Base-by-base conservation (phyloP, 1,140 invertebrate genomes). In the Platorchestia sp. region DNA sequence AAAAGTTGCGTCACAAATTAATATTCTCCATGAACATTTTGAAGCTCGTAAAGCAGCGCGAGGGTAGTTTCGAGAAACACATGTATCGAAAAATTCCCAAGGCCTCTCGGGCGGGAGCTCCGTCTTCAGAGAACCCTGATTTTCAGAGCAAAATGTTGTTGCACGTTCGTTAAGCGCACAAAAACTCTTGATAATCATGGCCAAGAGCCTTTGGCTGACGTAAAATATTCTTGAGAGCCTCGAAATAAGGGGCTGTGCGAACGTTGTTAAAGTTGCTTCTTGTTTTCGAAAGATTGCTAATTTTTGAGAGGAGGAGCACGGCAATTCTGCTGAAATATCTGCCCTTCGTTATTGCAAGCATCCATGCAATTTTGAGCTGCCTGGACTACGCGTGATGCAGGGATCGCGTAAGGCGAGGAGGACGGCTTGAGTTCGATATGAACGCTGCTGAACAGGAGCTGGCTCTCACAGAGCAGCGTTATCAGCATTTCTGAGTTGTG, bases 151-250 rank as follows among this genome's bases (percentile, higher is more conserved):
- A 93, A 93, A 93, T 93, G 45, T 47, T 93, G 41, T 93, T 40
- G 45, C 7, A 93, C 44, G 91, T 93, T 93, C 91, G 91, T 93
- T 93, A 93, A 93, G 45, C 44, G 44, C 41, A 47, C 91, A 93
- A 93, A 90, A 93, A 93, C 16, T 93, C 91, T 47, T 93, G 91
- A 93, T 93, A 93, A 93, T 93, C 91, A 93, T 93, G 91, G 91
- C 91, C 7, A 47, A 93, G 91, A 45, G 91, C 91, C 91, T 93
- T 93, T 93, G 40, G 41, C 45, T 45, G 45, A 93, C 91, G 91
- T 93, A 93, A 93, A 93, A 93, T 93, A 93, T 93, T 93, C 45
- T 47, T 93, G 36, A 47, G 91, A 93, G 91, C 43, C 45, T n/a
- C 6, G 44, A 47, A 93, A 93, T 93, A 93, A 75, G 91, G 91